Conservation (phyloP, 2,113 vertebrate genomes). For the Cervus canadensis region DNA sequence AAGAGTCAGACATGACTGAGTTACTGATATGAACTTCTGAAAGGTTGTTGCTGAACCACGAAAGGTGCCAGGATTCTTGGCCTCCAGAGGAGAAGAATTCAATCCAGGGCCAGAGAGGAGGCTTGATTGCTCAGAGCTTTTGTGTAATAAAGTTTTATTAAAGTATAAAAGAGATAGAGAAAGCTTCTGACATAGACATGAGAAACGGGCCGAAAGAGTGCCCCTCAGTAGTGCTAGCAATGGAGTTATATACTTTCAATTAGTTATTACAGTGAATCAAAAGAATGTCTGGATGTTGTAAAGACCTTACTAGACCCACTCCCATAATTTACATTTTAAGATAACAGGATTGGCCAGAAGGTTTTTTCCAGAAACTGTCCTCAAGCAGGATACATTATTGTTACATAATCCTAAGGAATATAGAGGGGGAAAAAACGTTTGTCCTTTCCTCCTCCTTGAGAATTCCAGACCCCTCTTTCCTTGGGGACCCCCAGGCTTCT, state of each 20-base stretch:
- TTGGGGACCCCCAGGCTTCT: background rate
- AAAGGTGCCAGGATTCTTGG: background rate
- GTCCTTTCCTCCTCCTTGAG: background rate
- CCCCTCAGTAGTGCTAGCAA: background rate
- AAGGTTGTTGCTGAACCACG: background rate
- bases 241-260: background rate
- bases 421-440: background rate
- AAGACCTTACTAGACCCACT: background rate
- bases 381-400: background rate
- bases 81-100: background rate
- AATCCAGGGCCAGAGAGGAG: background rate
- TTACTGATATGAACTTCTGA: background rate
- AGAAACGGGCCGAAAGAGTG: background rate
- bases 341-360: background rate
- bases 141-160: background rate
- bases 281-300: background rate
- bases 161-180: background rate
- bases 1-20: rapidly evolving
- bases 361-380: background rate
- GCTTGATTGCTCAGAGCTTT: background rate
- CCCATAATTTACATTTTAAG: background rate
- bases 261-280: background rate
- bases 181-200: background rate
- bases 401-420: background rate
- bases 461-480: background rate